Evolutionary conservation across 2,797 vertebrate species (phyloP).

Genomic region (Amphiprion clarkii): DNA sequence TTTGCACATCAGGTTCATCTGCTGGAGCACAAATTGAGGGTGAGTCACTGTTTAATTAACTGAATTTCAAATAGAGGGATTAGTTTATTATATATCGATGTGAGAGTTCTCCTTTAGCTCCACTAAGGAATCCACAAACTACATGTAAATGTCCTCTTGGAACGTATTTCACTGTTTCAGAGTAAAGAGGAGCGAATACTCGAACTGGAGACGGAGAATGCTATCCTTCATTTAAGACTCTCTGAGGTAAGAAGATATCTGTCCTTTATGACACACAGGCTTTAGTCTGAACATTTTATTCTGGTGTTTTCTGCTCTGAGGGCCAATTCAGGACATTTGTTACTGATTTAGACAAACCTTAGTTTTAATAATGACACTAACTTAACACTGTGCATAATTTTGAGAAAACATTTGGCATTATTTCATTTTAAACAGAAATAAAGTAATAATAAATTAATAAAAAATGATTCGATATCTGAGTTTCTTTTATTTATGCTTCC

Average conservation of each 20-base stretch:
- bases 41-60: conserved; percentile 40
- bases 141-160: neutral
- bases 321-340: no score
- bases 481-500: no score
- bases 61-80: neutral
- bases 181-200: conserved; percentile 90
- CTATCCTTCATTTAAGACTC: conserved; percentile 88
- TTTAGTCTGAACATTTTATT: conserved; percentile 3
- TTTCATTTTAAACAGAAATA: no score
- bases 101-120: neutral
- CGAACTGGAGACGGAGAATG: conserved; percentile 90
- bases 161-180: conserved; percentile 64
- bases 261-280: conserved; percentile 6
- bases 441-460: no score
- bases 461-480: no score
- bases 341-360: no score
- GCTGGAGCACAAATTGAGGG: conserved; percentile 84
- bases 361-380: no score
- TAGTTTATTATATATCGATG: neutral
- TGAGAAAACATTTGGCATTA: no score
- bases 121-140: neutral
- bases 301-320: neutral
- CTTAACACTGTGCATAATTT: no score
- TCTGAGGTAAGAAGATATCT: conserved; percentile 84
- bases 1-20: conserved; percentile 84